Percentiles rank a stretch among this genome's conserved stretches.
Conservation (phyloP, 2,888 invertebrate genomes). For the Yponomeuta evonymella region DNA sequence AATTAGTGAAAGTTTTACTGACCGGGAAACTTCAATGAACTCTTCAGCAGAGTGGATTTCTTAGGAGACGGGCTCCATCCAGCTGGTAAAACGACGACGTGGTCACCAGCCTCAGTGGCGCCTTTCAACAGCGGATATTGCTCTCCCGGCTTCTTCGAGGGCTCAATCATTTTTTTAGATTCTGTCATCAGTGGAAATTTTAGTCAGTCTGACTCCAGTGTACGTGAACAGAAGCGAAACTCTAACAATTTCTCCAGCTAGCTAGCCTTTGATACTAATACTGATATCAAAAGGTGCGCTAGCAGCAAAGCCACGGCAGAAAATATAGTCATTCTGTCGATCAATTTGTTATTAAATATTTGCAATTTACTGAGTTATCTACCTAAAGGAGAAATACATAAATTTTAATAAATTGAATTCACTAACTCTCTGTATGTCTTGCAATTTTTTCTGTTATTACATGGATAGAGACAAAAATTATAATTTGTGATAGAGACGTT, state of each 20-base stretch:
- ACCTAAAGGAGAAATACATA: background rate
- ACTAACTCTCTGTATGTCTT: background rate
- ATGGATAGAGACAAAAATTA: background rate
- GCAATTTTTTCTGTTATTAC: background rate
- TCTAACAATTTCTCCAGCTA: background rate
- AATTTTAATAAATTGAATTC: background rate
- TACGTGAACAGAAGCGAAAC: background rate
- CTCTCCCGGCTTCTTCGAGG: background rate
- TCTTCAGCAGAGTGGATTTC: background rate
- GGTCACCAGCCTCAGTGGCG: background rate
- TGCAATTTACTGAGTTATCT: background rate
- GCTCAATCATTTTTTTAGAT: background rate
- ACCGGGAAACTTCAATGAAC: background rate
- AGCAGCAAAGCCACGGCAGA: background rate
- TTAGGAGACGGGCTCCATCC: background rate
- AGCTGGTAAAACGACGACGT: background rate
- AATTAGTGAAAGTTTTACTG: background rate
- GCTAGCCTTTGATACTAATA: background rate
- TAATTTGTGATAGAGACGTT: background rate
- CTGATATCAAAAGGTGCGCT: background rate
- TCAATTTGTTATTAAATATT: background rate
- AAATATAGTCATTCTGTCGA: background rate
- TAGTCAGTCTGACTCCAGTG: background rate
- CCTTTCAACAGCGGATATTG: background rate
- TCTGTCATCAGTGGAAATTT: background rate